These are phyloP conservation scores for Orientallactaga sibirica DNA, from an alignment of 2,797 vertebrate species.

Conservation along the genomic window DNA sequence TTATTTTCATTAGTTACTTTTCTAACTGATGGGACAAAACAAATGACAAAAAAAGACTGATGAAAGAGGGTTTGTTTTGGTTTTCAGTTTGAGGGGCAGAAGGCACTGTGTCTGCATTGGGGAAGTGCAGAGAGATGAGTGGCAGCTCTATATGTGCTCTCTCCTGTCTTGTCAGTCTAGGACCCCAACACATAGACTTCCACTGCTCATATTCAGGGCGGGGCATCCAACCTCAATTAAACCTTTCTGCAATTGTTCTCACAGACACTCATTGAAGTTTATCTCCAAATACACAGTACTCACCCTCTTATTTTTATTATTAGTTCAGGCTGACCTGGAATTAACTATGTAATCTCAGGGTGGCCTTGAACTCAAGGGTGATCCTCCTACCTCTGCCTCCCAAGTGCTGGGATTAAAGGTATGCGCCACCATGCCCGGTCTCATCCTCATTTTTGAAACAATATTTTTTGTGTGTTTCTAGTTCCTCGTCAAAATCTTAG, in stretches of 20 bases:
- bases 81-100: no score
- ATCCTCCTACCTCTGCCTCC: no score
- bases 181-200: fast-evolving
- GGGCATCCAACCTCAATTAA: not conserved
- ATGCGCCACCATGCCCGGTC: no score
- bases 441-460: not conserved
- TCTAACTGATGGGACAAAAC: not conserved
- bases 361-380: no score
- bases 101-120: fast-evolving
- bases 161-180: not conserved
- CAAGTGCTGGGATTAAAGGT: no score
- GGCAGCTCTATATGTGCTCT: not conserved
- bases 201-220: not conserved
- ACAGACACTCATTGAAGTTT: not conserved
- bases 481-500: not conserved
- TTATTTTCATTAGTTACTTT: not conserved
- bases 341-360: no score
- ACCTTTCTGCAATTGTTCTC: not conserved
- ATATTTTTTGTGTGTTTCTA: not conserved
- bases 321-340: no score
- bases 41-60: not conserved
- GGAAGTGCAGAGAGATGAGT: not conserved
- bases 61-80: not conserved
- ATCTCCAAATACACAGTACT: not conserved
- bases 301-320: not conserved